Evolutionary conservation across 1,140 invertebrate genomes (phyloP).

Genomic region (Spodoptera frugiperda): DNA sequence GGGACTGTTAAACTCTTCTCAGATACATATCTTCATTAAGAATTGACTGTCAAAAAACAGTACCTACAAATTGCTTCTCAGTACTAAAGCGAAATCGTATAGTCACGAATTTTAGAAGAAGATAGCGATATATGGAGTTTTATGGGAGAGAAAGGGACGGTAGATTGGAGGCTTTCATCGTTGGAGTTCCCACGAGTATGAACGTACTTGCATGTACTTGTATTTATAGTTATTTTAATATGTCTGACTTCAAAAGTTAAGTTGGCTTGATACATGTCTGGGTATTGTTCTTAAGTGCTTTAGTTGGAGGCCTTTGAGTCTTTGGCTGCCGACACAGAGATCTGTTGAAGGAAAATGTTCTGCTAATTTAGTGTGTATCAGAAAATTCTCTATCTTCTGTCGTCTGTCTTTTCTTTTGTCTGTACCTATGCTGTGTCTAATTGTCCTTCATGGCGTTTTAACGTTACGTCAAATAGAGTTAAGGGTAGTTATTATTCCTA

Average conservation of each 20-base stretch:
- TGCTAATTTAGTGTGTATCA: too few relatives aligned
- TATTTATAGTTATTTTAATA: constrained; percentile 32
- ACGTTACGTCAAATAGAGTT: too few relatives aligned
- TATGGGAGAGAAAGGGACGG: constrained; percentile 48
- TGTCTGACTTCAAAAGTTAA: constrained; percentile 4
- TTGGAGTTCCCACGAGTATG: constrained; percentile 64
- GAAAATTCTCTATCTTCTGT: too few relatives aligned
- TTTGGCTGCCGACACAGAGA: too few relatives aligned
- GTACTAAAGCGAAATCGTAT: constrained; percentile 65
- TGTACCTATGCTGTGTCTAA: too few relatives aligned
- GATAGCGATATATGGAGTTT: constrained; percentile 48
- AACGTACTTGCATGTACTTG: constrained; percentile 49
- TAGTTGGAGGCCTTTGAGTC: too few relatives aligned
- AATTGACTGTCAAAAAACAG: constrained; percentile 55
- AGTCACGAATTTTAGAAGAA: constrained; percentile 72
- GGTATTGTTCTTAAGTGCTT: background rate
- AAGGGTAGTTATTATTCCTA: too few relatives aligned
- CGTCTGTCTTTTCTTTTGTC: too few relatives aligned
- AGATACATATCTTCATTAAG: constrained; percentile 56
- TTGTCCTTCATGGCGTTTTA: too few relatives aligned
- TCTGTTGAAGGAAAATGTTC: too few relatives aligned
- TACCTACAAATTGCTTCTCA: constrained; percentile 58
- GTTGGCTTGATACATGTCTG: background rate
- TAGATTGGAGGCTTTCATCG: constrained; percentile 56
- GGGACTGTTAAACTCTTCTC: constrained; percentile 38